phyloP scores from a whole-genome alignment of 2,888 invertebrate genomes.

The Andrena minutula region DNA sequence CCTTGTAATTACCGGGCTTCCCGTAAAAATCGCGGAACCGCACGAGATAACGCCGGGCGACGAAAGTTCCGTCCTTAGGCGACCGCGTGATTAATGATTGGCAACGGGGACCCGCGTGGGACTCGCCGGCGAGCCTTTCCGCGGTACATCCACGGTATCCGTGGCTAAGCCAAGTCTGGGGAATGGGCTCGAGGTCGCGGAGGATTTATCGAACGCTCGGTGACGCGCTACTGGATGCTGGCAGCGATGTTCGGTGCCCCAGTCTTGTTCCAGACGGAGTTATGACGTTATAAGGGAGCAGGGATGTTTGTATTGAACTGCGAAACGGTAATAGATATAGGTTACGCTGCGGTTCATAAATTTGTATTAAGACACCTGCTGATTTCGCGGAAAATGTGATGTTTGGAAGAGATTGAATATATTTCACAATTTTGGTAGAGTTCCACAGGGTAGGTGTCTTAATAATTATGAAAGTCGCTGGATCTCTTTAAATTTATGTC shows the following conservation, averaged over 20 bases:
- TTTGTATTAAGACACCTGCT: too few species aligned
- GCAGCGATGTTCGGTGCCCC: not conserved
- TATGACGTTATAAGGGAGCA: not conserved
- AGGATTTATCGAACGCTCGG: not conserved
- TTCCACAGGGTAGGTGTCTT: too few species aligned
- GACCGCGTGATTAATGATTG: constrained; percentile 42
- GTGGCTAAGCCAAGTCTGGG: not conserved
- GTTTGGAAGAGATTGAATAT: too few species aligned
- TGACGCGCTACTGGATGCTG: constrained; percentile 1
- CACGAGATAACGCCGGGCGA: constrained; percentile 49
- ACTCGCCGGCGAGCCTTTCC: not conserved
- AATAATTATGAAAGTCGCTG: too few species aligned
- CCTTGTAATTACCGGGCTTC: constrained; percentile 54
- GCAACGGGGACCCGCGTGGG: constrained; percentile 23
- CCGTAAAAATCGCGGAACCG: constrained; percentile 32
- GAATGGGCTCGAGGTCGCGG: not conserved
- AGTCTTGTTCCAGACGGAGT: not conserved
- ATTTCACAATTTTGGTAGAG: too few species aligned
- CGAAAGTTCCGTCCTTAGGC: constrained; percentile 39
- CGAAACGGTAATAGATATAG: too few species aligned
- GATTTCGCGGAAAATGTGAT: too few species aligned
- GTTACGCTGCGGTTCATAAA: too few species aligned
- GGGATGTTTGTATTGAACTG: too few species aligned
- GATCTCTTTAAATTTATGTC: too few species aligned
- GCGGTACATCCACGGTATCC: not conserved